Percentiles rank a stretch among this genome's conserved stretches.
Evolutionary conservation across 2,888 invertebrate genomes (phyloP).

Genomic region (Nymphalis urticae): DNA sequence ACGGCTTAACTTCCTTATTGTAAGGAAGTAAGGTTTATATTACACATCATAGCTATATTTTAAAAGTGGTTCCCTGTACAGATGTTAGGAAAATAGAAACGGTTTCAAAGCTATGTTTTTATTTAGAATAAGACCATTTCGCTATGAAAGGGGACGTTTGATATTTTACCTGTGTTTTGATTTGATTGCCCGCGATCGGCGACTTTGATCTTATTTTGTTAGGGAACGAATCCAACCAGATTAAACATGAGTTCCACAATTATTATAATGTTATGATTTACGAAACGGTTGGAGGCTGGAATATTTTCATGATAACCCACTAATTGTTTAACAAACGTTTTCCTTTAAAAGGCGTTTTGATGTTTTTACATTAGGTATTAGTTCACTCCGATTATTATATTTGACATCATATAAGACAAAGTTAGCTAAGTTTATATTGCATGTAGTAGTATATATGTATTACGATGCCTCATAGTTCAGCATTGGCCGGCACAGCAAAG

Average conservation of each 20-base stretch:
- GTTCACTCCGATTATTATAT: too few relatives aligned
- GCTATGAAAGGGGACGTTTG: conserved; percentile 60
- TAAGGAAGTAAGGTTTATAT: conserved; percentile 44
- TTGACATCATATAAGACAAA: too few relatives aligned
- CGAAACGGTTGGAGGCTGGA: neutral
- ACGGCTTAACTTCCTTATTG: conserved; percentile 37
- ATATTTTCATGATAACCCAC: neutral
- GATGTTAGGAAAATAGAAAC: conserved; percentile 72
- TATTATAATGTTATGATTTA: conserved; percentile 1
- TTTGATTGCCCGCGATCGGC: conserved; percentile 41
- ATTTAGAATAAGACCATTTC: conserved; percentile 75
- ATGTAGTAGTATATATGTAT: too few relatives aligned
- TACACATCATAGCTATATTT: conserved; percentile 28
- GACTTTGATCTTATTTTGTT: conserved; percentile 29
- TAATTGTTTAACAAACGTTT: neutral
- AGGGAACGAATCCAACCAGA: conserved; percentile 32
- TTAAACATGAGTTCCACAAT: conserved; percentile 18
- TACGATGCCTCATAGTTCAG: too few relatives aligned
- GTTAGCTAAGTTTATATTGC: too few relatives aligned
- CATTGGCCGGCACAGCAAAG: too few relatives aligned
- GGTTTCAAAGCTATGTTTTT: conserved; percentile 79
- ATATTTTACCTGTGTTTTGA: conserved; percentile 76
- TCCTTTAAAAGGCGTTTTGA: neutral
- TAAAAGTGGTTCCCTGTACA: conserved; percentile 52
- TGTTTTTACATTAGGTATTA: too few relatives aligned